Base-by-base conservation (phyloP, 2,797 vertebrate genomes). In the Zalophus californianus region DNA sequence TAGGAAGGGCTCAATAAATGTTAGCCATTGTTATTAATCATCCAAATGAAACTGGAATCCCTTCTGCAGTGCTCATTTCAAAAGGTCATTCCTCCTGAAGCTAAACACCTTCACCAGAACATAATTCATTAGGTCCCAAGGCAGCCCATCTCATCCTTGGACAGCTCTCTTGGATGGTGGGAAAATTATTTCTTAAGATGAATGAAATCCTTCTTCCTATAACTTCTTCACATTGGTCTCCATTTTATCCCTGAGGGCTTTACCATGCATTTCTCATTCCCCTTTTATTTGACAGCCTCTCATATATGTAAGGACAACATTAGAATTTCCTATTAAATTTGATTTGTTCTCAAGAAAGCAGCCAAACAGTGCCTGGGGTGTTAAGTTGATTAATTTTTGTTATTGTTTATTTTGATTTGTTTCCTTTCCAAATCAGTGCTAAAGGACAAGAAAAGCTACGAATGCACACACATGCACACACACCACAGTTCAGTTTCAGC, bases 361-460 rank as follows among this genome's bases (percentile, higher is more conserved):
- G 32, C 66, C 15, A 9, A 82, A 64, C 38, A 79, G 41, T 52
- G 5, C 38, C 5, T 84, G 66, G 29, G 32, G 21, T 38, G 6
- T 41, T 70, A 41, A 20, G 7, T 84, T 86, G 68, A 90, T 92
- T 84, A 73, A 72, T 80, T 13, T 92, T 72, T 44, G 32, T 79
- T 52, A 73, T 92, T 95, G 48, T 72, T 93, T 62, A 85, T 78
- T 96, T 85, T 91, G 8, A 68, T 75, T 92, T 93, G 7, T 90
- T 93, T 94, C 56, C 11, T 96, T 93, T 90, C 13, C 50, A 92
- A 96, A 58, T 79, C 10, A 73, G 38, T 66, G 50, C 48, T 52
- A 86, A 97, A 95, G 80, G 41, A 52, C 16, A 70, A 82, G 80
- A 62, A 85, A 96, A 66, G 66, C 41, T 72, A 44, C 27, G 11